Evolutionary conservation across 2,797 vertebrate species (phyloP).

Genomic region (Enoplosus armatus): DNA sequence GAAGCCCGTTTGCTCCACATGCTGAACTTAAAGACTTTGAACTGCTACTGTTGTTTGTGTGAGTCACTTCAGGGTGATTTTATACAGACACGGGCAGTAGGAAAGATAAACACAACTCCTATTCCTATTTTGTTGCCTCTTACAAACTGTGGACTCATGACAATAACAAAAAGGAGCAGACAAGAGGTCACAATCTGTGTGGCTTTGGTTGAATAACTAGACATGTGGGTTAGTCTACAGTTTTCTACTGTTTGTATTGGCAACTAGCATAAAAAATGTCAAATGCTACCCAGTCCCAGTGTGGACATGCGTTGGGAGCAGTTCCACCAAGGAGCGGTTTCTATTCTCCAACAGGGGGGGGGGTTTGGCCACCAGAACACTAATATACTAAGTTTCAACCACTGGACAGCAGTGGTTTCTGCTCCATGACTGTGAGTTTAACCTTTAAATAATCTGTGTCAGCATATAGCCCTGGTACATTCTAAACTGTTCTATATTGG

Average conservation of each 20-base stretch:
- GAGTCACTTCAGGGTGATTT: background rate
- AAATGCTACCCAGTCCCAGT: background rate
- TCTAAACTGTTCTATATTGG: background rate
- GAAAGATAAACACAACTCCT: constrained; percentile 9
- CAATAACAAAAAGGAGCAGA: constrained; percentile 5
- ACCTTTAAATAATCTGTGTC: background rate
- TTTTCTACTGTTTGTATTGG: constrained; percentile 35
- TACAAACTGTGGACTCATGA: constrained; percentile 9
- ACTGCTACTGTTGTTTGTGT: constrained; percentile 10
- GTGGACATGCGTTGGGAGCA: background rate
- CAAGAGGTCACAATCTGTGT: background rate
- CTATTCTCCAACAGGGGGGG: background rate
- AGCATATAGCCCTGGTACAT: background rate
- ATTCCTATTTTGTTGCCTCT: constrained; percentile 18
- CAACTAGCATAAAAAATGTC: background rate
- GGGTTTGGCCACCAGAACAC: no score
- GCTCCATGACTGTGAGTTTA: background rate
- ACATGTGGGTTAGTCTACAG: background rate
- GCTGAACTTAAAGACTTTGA: constrained; percentile 39
- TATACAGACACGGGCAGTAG: constrained; percentile 4
- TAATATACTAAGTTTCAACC: no score
- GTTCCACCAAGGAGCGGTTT: background rate
- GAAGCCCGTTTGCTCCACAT: constrained; percentile 14
- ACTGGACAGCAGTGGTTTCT: background rate
- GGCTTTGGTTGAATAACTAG: background rate